Percentiles rank a stretch among this genome's conserved stretches.
Conservation (phyloP, 23 tunicate species). For the Ciona savignyi region DNA sequence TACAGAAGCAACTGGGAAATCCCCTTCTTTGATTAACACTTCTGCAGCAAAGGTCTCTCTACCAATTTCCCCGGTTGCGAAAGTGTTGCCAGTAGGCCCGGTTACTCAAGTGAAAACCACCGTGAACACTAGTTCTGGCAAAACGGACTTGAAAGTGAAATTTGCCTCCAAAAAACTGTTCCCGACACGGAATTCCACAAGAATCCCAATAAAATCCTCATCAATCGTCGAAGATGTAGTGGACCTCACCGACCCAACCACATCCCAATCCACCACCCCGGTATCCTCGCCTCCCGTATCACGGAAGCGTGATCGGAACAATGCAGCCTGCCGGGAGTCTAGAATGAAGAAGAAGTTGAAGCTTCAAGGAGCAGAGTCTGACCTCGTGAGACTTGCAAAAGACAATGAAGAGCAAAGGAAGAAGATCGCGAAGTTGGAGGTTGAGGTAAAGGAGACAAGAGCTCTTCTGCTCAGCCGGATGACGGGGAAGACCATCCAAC, state of each 20-base stretch:
- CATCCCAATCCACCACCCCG: constrained; percentile 9
- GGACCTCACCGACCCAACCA: constrained; percentile 10
- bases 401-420: constrained; percentile 30
- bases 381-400: neutral
- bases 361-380: constrained; percentile 8
- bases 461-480: constrained; percentile 6
- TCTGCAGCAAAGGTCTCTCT: no score
- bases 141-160: no score
- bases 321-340: constrained; percentile 52
- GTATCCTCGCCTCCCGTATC: neutral
- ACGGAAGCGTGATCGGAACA: constrained; percentile 27
- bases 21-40: no score
- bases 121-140: no score
- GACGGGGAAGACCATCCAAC: constrained; percentile 11
- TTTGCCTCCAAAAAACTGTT: no score
- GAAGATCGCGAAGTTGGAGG: constrained; percentile 23
- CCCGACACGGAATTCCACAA: no score
- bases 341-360: constrained; percentile 47
- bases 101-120: no score
- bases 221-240: neutral
- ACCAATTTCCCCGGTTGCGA: no score
- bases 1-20: no score
- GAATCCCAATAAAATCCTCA: no score
- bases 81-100: no score
- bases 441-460: constrained; percentile 33